Base-by-base conservation (phyloP, 2,888 invertebrate genomes). In the Brenthis ino region DNA sequence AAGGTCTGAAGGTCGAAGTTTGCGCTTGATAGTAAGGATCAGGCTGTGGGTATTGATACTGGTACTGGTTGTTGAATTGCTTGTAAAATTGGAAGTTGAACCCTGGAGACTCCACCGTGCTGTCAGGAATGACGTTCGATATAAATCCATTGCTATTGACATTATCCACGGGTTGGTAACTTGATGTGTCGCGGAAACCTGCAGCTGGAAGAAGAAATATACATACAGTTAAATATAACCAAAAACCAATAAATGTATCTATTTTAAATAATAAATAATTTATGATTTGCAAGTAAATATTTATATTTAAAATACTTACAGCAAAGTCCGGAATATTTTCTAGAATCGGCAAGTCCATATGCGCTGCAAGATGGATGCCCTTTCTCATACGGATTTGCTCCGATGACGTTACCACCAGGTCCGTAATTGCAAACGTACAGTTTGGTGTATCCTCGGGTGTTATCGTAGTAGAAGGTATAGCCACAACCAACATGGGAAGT, bases 401-500 rank as follows among this genome's bases (percentile, higher is more conserved):
- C 96, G 74, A 96, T 93, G 65, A 97, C 95, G 81, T 97, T 97
- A 73, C 97, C 97, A 73, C 95, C 96, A 13, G 97, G 96, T 66
- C 96, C 97, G 81, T 97, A 97, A 91, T 97, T 97, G 93, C 97
- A 97, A 65, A 97, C 96, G 87, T 96, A 97, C 70, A 96, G 94
- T 86, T 96, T 97, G 75, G 96, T 96, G 85, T 96, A 97, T 76
- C 97, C 96, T 76, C 94, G 91, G 3, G 85, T 74, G 2, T 94
- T 94, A 79, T 97, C 96, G 81, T 96, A 95, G 89, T 96, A 98
- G 87, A 95, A 96, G 0, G 97, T 94, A 84, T 95, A 98, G 43
- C 98, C 98, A 83, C 98, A 98, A 69, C 98, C 98, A 65, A 98
- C 94, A 75, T 96, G 93, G 81, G 95, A 95, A 13, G 97, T 97